Evolutionary conservation across 2,797 vertebrate genomes (phyloP), one percentile per base, ranked within the genome.

Genomic region (Cryptoblepharus egeriae): DNA sequence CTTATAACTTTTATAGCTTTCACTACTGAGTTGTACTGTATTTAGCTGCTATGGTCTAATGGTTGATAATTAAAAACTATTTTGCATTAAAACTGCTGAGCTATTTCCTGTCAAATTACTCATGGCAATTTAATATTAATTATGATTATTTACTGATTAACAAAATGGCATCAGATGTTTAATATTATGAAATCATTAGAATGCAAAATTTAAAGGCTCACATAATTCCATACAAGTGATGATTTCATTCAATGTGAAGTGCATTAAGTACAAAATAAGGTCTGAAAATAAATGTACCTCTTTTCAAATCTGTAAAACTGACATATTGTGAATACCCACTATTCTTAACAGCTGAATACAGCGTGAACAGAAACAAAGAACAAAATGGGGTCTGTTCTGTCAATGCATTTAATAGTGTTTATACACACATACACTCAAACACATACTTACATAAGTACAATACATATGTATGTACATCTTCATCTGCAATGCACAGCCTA

Each of bases 31-130:
- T 1, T 82, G 72, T 77, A 86, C 55, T 71, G 26, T 52, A 79
- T 2, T 37, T 52, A 88, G 67, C 39, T 39, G 88, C 79, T 63
- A 37, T 83, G 69, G 70, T 60, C 77, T 90, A 90, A 87, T 89
- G 85, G 55, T 24, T 90, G 89, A 87, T 88, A 89, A 91, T 85
- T 76, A 74, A 84, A 78, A 81, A 84, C 80, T 86, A 86, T 79
- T 58, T 80, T 82, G 30, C 78, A 39, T 79, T 89, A 81, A 80
- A 84, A 49, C 77, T 81, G 69, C 32, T 26, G 30, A 68, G 65
- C 7, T 64, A 9, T 79, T 81, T 81, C 24, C 16, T 90, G 85
- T 82, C 32, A 80, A 80, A 84, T 42, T 86, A 69, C 13, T 42
- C 32, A 69, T 15, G 12, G 81, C 61, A 89, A 87, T 88, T 89